Percentiles rank a stretch among this genome's conserved stretches.
phyloP scores from a whole-genome alignment of 2,113 vertebrate genomes.

The Collichthys lucidus region DNA sequence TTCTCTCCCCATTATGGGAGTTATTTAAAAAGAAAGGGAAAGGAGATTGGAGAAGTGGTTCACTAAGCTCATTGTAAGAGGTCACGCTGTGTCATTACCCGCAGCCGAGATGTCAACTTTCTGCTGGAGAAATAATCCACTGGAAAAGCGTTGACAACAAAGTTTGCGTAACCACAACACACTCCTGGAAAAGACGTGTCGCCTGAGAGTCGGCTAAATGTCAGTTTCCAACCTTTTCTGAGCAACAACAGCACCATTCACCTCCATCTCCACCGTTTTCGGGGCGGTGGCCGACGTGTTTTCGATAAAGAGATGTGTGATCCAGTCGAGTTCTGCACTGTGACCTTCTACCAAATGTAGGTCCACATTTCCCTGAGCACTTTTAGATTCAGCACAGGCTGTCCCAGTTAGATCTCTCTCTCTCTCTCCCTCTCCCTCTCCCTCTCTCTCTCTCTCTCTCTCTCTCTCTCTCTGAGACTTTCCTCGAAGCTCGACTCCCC shows the following conservation, averaged over 20 bases:
- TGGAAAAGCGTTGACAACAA: neutral
- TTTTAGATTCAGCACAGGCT: conserved; percentile 35
- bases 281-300: neutral
- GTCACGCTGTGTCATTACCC: neutral
- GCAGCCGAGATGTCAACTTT: neutral
- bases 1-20: conserved; percentile 6
- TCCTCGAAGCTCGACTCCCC: conserved; percentile 39
- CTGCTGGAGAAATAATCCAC: neutral
- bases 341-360: conserved; percentile 54
- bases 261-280: too few species aligned
- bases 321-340: neutral
- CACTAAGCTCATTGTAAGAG: neutral
- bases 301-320: neutral
- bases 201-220: neutral
- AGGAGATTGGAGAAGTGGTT: neutral
- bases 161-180: neutral
- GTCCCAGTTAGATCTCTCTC: conserved; percentile 74
- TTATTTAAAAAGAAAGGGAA: conserved; percentile 11
- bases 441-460: neutral
- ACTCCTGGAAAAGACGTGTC: neutral
- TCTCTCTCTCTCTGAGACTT: neutral
- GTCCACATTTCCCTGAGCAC: conserved; percentile 30
- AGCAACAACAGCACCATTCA: neutral
- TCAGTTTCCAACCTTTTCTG: neutral
- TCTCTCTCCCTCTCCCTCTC: too few species aligned